phyloP scores from a whole-genome alignment of 2,113 vertebrate species.

The Phyllostomus hastatus region DNA sequence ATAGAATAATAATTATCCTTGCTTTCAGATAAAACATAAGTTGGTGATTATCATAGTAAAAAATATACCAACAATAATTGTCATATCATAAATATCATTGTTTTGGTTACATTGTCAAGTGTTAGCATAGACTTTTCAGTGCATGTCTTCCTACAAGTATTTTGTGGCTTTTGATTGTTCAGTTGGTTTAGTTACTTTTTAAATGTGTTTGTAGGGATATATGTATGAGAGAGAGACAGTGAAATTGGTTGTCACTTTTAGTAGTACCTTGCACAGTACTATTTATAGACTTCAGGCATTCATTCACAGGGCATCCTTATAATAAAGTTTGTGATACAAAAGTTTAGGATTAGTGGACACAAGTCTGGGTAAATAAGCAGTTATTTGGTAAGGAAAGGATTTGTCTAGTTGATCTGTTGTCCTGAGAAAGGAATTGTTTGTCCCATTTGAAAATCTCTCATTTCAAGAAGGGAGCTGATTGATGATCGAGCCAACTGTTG shows the following conservation, averaged over 20 bases:
- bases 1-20: neutral
- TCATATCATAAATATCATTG: neutral
- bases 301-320: neutral
- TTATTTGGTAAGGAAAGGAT: neutral
- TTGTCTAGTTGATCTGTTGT: neutral
- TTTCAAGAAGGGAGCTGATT: neutral
- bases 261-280: neutral
- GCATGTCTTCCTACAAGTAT: neutral
- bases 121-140: neutral
- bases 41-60: neutral
- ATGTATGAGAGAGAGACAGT: neutral
- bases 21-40: neutral
- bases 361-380: neutral
- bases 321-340: neutral
- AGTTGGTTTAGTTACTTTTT: neutral
- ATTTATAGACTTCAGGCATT: slow-evolving; percentile 6
- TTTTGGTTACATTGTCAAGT: slow-evolving; percentile 17
- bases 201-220: neutral
- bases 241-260: neutral
- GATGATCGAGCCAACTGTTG: neutral
- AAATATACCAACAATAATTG: neutral
- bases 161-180: neutral
- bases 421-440: neutral
- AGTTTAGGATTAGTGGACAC: neutral
- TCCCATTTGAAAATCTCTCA: neutral